Evolutionary conservation across 2,888 invertebrate genomes (phyloP).

Genomic region (Mythimna vitellina): DNA sequence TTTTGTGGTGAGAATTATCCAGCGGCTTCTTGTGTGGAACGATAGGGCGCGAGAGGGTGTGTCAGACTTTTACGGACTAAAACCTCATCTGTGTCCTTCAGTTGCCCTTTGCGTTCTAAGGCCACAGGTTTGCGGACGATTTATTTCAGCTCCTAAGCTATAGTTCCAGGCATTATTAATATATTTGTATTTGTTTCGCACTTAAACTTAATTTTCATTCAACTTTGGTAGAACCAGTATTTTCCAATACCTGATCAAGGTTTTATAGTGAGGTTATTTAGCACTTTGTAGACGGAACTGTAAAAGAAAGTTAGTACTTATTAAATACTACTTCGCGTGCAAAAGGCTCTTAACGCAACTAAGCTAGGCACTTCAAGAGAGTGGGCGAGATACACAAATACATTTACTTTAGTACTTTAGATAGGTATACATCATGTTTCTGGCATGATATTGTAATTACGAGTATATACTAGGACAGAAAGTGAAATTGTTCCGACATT

Average conservation of each 20-base stretch:
- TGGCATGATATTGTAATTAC: neutral
- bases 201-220: too few relatives aligned
- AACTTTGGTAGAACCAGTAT: conserved; percentile 1
- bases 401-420: neutral
- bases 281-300: conserved; percentile 12
- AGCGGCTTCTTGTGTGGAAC: too few relatives aligned
- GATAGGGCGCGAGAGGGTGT: too few relatives aligned
- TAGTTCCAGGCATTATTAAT: too few relatives aligned
- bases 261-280: conserved; percentile 33
- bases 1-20: too few relatives aligned
- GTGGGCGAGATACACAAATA: neutral
- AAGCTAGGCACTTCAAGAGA: neutral
- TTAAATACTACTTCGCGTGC: conserved; percentile 45
- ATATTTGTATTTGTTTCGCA: too few relatives aligned
- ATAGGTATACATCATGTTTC: neutral
- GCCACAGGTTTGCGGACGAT: too few relatives aligned
- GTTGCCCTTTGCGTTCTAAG: too few relatives aligned
- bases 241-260: conserved; percentile 31
- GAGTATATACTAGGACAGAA: neutral
- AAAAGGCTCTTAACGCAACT: conserved; percentile 13
- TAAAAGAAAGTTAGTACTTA: conserved; percentile 33
- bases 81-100: too few relatives aligned
- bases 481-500: too few relatives aligned
- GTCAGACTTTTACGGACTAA: too few relatives aligned
- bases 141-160: too few relatives aligned